Base-by-base conservation (phyloP, 2,797 vertebrate genomes). In the Poeciliopsis turneri region DNA sequence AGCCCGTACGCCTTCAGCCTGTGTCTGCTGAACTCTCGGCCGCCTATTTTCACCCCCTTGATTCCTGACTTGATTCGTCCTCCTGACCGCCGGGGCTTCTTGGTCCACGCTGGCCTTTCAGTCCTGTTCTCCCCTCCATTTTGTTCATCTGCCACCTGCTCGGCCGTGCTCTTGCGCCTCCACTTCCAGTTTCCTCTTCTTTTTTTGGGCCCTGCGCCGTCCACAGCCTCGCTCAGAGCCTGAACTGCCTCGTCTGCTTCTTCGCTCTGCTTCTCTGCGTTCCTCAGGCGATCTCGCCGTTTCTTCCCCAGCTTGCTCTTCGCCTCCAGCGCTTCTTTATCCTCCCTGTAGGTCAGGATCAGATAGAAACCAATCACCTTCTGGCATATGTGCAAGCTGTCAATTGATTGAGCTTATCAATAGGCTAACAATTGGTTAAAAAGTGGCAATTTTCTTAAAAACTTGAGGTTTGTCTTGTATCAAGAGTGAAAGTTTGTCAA, bases 1-100 rank as follows among this genome's bases (percentile, higher is more conserved):
- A 98, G 95, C 4, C 97, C 97, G 0, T 97, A 98, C 0, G 97
- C 97, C 86, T 93, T 95, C 75, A 98, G 93, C 87, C 97, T 94
- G 89, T 96, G 95, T 57, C 92, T 88, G 72, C 95, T 97, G 92
- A 98, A 98, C 79, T 97, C 95, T 0, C 49, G 86, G 11, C 96
- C 96, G 0, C 96, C 95, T 6, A 98, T 91, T 2, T 83, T 96
- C 83, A 98, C 93, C 0, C 93, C 93, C 1, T 77, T 57, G 12
- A 87, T 75, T 82, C 93, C 83, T 0, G 90, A 84, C 3, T 84
- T 2, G 5, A 87, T 73, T 0, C 88, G 94, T 69, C 93, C 84
- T 2, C 91, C 92, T 0, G 76, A 80, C 6, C 2, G 86, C 73
- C 86, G 92, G 53, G 55, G 87, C 80, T 92, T 94, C 80, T 90